Evolutionary conservation across 2,113 vertebrate genomes (phyloP), one percentile per base, ranked within the genome.

Genomic region (Pholis gunnellus): DNA sequence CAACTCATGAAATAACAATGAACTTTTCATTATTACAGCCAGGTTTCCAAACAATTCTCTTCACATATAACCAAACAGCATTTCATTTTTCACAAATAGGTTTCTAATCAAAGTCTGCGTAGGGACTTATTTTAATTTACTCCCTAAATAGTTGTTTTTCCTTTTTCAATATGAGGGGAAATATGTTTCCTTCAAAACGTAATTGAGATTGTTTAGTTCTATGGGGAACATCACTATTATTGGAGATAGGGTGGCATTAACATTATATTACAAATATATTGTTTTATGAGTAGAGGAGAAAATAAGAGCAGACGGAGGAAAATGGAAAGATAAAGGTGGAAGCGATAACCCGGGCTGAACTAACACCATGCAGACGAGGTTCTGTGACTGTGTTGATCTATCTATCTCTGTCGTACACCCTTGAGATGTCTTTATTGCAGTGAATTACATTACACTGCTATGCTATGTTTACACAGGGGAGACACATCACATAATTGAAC

Each of bases 401-500:
- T 83, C 79, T 75, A 65, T 89, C 75, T 90, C 75, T 65, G 78
- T 79, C 83, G 79, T 15, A 77, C 74, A 59, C 72, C 76, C 88
- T 75, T 52, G 74, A 87, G 77, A 91, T 18, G 38, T 85, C 83
- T 87, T 89, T 64, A 90, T 91, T 86, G 36, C 48, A 57, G 25
- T n/a, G 83, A 82, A 88, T 85, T 72, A 57, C 68, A 89, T 78
- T 86, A 79, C 83, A 75, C 17, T 1, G 5, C 68, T 38, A 66
- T 63, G 57, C 78, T 72, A 38, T 84, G 75, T 91, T 92, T 83
- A 88, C 90, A 86, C 86, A 75, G 44, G 64, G 56, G 64, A 82
- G 56, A 72, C 38, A 61, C 73, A 70, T 79, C 65, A 50, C 50
- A 69, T 88, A 81, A 91, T 83, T 89, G 88, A 91, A 87, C 13